Conservation (phyloP, 2,888 invertebrate genomes). For the Rhamphomyia laevipes region DNA sequence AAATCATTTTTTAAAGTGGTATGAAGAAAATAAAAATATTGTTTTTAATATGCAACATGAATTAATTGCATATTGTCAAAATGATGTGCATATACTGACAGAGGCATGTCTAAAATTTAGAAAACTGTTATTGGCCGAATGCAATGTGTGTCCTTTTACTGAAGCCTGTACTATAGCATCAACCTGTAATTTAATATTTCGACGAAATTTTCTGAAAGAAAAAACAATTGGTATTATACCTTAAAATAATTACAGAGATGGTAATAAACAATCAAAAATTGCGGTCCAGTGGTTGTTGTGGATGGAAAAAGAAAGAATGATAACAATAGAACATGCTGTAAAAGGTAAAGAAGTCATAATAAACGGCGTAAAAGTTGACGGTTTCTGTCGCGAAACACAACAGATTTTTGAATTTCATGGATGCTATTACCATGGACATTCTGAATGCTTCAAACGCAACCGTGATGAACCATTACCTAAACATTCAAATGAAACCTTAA, state of each 20-base stretch:
- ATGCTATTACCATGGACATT: conserved; percentile 4
- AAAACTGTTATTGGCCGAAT: no score
- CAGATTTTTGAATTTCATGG: background rate
- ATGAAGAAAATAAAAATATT: no score
- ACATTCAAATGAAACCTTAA: no score
- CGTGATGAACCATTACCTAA: background rate
- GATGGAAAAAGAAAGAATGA: no score
- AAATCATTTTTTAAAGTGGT: no score
- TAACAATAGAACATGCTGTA: background rate
- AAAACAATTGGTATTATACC: background rate
- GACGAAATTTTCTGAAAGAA: no score
- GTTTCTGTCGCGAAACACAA: background rate
- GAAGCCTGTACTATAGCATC: no score
- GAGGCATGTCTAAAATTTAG: conserved; percentile 4
- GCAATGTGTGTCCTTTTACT: no score
- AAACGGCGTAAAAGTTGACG: background rate
- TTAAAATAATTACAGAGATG: background rate
- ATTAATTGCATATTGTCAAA: no score
- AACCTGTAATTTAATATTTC: no score
- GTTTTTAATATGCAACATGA: no score
- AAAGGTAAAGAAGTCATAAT: background rate
- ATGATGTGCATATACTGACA: no score
- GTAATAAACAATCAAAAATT: background rate
- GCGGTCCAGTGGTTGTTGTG: background rate
- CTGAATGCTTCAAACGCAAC: background rate